These are phyloP conservation scores for Tonatia bakeri DNA, from an alignment of 2,113 vertebrate species.

Conservation along the genomic window DNA sequence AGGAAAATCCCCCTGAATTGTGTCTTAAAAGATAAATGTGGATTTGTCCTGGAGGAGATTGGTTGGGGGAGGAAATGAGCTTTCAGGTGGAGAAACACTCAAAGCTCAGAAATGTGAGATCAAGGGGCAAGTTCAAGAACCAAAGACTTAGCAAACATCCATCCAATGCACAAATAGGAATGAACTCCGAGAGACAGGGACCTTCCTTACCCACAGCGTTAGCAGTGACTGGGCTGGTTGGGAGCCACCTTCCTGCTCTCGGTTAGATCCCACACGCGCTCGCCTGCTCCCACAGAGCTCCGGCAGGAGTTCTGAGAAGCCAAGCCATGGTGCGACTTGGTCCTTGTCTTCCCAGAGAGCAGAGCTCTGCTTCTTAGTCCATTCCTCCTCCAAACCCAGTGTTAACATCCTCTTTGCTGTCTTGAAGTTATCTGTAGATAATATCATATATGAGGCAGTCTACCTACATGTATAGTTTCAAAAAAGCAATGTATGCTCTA, in stretches of 20 bases:
- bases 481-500: not conserved
- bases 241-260: not conserved
- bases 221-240: not conserved
- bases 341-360: not conserved
- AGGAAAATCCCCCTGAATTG: not conserved
- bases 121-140: not conserved
- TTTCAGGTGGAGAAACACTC: not conserved
- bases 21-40: not conserved
- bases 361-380: not conserved
- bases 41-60: not conserved
- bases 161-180: not conserved
- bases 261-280: not conserved
- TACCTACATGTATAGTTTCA: not conserved
- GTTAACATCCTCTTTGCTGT: not conserved
- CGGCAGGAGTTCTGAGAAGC: not conserved
- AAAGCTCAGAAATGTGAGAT: not conserved
- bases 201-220: not conserved
- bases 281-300: not conserved
- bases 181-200: not conserved
- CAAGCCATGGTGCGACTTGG: not conserved
- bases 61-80: not conserved
- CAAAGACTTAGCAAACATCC: not conserved
- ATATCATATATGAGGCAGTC: not conserved
- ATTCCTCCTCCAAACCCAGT: not conserved
- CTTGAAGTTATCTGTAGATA: not conserved